These are phyloP conservation scores for Antitype chi DNA, from an alignment of 2,888 invertebrate species.

Conservation along the genomic window DNA sequence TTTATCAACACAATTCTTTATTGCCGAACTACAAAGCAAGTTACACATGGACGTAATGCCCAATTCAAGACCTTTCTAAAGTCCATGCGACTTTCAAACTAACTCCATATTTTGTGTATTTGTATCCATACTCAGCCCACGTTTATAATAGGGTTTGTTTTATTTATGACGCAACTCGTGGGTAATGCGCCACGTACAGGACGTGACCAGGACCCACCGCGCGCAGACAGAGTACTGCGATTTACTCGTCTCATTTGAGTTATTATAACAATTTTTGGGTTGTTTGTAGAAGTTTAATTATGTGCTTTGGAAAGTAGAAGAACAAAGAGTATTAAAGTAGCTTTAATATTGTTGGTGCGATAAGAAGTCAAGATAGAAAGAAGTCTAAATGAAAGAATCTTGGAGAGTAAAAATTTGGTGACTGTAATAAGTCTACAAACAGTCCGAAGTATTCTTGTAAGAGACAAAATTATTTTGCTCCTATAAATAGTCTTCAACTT, in stretches of 20 bases:
- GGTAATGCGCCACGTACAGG: constrained; percentile 44
- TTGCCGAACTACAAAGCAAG: not conserved
- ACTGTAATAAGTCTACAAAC: not conserved
- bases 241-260: constrained; percentile 54
- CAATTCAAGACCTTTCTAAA: constrained; percentile 24
- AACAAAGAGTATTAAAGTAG: constrained; percentile 22
- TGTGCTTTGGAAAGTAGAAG: constrained; percentile 2
- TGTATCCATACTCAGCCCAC: constrained; percentile 47
- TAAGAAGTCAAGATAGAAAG: not conserved
- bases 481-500: constrained; percentile 17
- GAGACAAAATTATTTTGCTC: not conserved
- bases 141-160: constrained; percentile 64
- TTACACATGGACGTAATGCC: constrained; percentile 15
- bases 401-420: not conserved
- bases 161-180: constrained; percentile 63
- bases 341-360: constrained; percentile 3
- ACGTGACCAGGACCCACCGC: constrained; percentile 52
- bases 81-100: constrained; percentile 15
- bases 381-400: not conserved
- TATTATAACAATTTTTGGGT: constrained; percentile 46
- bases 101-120: constrained; percentile 45
- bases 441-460: not conserved
- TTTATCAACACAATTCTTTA: not conserved
- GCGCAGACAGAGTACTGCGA: constrained; percentile 35
- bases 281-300: constrained; percentile 46